Evolutionary conservation across 64 coral and sea anemone species (phyloP).

Genomic region (Montipora efflorescens): DNA sequence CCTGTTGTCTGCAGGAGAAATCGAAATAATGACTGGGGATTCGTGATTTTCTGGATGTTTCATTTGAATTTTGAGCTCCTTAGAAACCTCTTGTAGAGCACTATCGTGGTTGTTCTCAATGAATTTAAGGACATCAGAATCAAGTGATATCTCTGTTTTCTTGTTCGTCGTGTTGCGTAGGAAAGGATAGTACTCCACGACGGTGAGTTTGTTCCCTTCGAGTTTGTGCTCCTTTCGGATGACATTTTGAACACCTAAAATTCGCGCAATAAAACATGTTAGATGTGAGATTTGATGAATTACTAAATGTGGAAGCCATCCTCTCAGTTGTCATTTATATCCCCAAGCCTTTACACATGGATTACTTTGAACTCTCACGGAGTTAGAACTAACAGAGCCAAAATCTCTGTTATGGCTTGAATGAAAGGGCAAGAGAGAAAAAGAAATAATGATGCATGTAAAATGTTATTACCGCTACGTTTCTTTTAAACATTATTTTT

Average conservation of each 20-base stretch:
- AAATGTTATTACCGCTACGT: no score
- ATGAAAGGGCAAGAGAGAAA: no score
- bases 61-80: not conserved
- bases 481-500: no score
- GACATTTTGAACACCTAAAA: constrained; percentile 45
- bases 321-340: no score
- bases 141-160: not conserved
- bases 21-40: not conserved
- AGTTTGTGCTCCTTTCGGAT: not conserved
- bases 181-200: constrained; percentile 20
- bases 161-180: not conserved
- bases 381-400: no score
- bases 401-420: no score
- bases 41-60: not conserved
- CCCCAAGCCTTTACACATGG: no score
- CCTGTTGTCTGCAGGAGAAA: constrained; percentile 5
- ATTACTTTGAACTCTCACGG: no score
- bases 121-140: not conserved
- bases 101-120: not conserved
- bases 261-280: not conserved
- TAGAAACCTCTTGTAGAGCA: not conserved
- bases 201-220: not conserved
- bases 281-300: no score
- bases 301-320: no score
- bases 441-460: no score